These are phyloP conservation scores for Seira sanloemensis DNA, from an alignment of 2,888 invertebrate genomes.

Conservation along the genomic window DNA sequence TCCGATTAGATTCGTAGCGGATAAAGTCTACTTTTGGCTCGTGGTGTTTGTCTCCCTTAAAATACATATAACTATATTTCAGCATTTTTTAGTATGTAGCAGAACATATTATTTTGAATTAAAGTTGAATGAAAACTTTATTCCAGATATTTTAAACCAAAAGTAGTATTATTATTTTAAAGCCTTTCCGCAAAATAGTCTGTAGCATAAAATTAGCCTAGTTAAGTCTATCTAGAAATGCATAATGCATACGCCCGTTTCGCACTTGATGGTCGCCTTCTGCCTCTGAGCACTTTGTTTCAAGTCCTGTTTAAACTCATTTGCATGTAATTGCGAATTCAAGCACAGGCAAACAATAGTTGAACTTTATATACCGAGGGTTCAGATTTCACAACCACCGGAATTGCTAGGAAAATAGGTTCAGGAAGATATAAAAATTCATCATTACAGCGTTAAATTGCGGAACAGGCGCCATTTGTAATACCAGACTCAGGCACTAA, in stretches of 20 bases:
- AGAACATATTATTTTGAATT: too few species aligned
- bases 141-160: too few species aligned
- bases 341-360: background rate
- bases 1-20: background rate
- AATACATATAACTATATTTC: background rate
- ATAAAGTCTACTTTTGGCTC: background rate
- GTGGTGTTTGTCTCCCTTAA: constrained; percentile 4
- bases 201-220: constrained; percentile 8
- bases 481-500: too few species aligned
- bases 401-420: background rate
- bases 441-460: background rate
- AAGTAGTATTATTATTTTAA: too few species aligned
- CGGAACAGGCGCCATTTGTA: background rate
- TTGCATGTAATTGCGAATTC: background rate
- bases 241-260: background rate
- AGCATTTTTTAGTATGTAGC: background rate
- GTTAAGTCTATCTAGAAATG: too few species aligned
- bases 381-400: constrained; percentile 11
- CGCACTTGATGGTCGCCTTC: too few species aligned
- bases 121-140: background rate
- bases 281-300: background rate
- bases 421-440: background rate
- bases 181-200: background rate
- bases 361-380: too few species aligned
- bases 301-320: background rate